These are phyloP conservation scores for Mylabris sibirica DNA, from an alignment of 2,888 invertebrate species.

Conservation along the genomic window DNA sequence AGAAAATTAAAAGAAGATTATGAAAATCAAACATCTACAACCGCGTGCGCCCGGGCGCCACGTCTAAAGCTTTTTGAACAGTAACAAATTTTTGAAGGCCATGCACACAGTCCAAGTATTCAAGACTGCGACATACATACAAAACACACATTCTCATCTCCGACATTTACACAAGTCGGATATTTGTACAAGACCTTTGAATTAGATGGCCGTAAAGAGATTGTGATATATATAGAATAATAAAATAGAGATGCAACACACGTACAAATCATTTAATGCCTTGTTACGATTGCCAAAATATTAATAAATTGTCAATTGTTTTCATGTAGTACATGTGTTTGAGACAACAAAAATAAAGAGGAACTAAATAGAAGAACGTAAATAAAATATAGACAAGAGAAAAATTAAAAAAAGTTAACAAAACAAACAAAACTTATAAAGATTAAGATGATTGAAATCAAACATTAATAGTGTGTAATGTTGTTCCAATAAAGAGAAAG, in stretches of 20 bases:
- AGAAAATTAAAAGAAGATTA: conserved; percentile 19
- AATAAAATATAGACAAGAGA: background rate
- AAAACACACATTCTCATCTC: conserved; percentile 49
- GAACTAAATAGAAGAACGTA: conserved; percentile 5
- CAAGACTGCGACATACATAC: conserved; percentile 64
- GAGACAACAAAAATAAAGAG: conserved; percentile 9
- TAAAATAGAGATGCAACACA: conserved; percentile 38
- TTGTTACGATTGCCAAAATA: conserved; percentile 25
- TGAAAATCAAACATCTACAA: conserved; percentile 39
- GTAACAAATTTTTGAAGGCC: conserved; percentile 57
- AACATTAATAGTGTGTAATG: conserved; percentile 9
- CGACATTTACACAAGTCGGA: conserved; percentile 38
- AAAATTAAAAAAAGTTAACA: background rate
- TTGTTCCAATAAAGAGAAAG: background rate
- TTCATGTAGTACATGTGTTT: conserved; percentile 22
- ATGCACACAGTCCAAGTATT: conserved; percentile 70
- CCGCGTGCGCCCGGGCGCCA: conserved; percentile 43
- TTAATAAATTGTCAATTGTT: background rate
- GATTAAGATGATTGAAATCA: background rate
- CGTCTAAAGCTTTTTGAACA: conserved; percentile 49
- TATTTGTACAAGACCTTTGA: conserved; percentile 41
- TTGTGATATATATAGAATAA: background rate
- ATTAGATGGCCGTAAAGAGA: background rate
- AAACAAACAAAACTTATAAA: background rate
- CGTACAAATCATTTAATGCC: conserved; percentile 40